Evolutionary conservation across 2,888 invertebrate genomes (phyloP).

Genomic region (Bimastos eiseni): DNA sequence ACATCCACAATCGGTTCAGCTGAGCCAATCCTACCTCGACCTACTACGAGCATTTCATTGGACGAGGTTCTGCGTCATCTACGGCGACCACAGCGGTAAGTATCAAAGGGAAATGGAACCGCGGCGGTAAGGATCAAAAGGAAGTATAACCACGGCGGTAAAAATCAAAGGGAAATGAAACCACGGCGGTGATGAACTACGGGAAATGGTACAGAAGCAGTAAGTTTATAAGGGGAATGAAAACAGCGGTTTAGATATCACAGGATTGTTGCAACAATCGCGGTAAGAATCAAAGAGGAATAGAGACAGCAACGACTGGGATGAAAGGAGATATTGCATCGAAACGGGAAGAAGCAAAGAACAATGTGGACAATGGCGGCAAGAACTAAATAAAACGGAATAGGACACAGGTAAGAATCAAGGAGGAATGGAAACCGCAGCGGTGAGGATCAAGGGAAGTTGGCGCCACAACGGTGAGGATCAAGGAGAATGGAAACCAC

Average conservation of each 20-base stretch:
- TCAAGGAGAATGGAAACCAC: not conserved
- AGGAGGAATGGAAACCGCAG: no score
- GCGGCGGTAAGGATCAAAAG: not conserved
- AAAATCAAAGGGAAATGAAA: not conserved
- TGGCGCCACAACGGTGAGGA: not conserved
- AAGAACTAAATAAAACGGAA: not conserved
- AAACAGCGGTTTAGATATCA: constrained; percentile 39
- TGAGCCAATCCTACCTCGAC: constrained; percentile 42
- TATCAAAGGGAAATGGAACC: not conserved
- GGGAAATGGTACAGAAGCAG: not conserved
- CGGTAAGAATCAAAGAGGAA: not conserved
- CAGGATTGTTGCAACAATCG: not conserved
- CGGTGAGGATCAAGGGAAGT: no score
- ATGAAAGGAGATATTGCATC: not conserved
- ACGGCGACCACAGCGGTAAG: constrained; percentile 44
- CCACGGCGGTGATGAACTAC: not conserved
- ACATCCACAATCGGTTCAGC: constrained; percentile 41
- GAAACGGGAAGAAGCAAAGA: not conserved
- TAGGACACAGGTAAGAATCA: no score
- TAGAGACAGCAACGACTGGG: not conserved
- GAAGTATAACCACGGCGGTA: not conserved
- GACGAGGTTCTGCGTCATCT: constrained; percentile 44
- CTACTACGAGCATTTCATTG: constrained; percentile 42
- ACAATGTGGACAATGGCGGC: not conserved
- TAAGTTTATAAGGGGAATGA: not conserved